Conservation (phyloP, 2,888 invertebrate species). For the Noctua janthe region DNA sequence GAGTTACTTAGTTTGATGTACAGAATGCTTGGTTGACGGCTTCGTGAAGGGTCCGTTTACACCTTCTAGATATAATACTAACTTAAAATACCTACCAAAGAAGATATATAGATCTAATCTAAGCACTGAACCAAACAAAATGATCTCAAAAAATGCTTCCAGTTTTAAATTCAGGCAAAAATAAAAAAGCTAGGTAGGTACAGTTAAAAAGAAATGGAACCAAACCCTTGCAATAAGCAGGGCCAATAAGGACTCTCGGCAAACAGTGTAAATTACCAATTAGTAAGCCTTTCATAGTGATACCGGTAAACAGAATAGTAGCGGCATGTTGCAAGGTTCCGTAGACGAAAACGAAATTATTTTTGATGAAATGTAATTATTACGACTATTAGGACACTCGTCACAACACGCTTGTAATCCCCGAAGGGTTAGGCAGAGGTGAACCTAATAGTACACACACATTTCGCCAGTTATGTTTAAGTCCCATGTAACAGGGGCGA, state of each 20-base stretch:
- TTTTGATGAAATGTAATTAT: background rate
- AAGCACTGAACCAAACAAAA: background rate
- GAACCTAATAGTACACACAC: too few relatives aligned
- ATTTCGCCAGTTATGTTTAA: too few relatives aligned
- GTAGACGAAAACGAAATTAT: slow-evolving; percentile 24
- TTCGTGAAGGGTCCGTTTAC: too few relatives aligned
- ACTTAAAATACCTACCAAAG: background rate
- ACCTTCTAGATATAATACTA: background rate
- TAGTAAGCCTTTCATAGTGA: slow-evolving; percentile 78
- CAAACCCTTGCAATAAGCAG: slow-evolving; percentile 47
- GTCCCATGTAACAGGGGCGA: too few relatives aligned
- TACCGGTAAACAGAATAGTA: slow-evolving; percentile 45
- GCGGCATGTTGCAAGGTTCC: slow-evolving; percentile 41
- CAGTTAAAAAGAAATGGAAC: slow-evolving; percentile 38
- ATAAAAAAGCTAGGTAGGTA: background rate
- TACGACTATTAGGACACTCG: background rate
- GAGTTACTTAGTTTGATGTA: too few relatives aligned
- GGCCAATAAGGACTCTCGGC: slow-evolving; percentile 59
- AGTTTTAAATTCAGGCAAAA: background rate
- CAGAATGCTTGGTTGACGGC: too few relatives aligned
- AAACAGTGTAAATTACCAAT: slow-evolving; percentile 81
- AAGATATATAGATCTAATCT: background rate
- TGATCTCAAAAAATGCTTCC: background rate
- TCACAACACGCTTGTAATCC: too few relatives aligned
- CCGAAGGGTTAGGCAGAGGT: too few relatives aligned